Base-by-base conservation (phyloP, 2,797 vertebrate species). In the Protosalanx chinensis region DNA sequence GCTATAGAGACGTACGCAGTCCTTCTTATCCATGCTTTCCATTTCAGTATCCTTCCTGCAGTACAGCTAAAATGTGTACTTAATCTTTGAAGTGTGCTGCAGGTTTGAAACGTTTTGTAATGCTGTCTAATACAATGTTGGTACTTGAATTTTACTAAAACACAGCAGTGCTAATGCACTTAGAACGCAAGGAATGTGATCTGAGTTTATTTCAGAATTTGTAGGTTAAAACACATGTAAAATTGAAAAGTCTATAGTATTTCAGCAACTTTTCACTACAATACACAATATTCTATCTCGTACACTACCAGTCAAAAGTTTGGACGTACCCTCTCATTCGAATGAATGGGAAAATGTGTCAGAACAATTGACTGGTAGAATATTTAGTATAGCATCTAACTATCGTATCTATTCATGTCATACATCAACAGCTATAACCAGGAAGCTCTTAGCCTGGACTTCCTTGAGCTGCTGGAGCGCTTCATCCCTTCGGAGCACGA, bases 401-500 rank as follows among this genome's bases (percentile, higher is more conserved):
- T 13, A 46, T 13, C 7, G 10, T 46, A 13, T 46, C 1, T 46
- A 13, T 46, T 46, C 2, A 3, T 8, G 12, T 5, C 51, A 56
- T 56, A 56, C 51, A 56, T 56, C 18, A 6, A 10, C 79, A 98
- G 97, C 62, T 98, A 96, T 2, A 92, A 97, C 88, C 93, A 93
- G 73, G 89, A 93, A 77, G 84, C 92, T 4, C 88, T 98, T 62
- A 95, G 92, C 79, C 88, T 97, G 37, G 97, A 98, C 85, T 98
- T 98, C 84, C 87, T 98, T 74, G 96, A 98, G 91, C 90, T 97
- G 57, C 84, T 98, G 87, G 92, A 95, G 83, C 95, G 96, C 15
- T 98, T 98, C 84, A 89, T 96, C 77, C 97, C 97, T 58, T 94
- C 94, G 0, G 95, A 97, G 76, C 93, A 93, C 0, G 97, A 98